Conservation (phyloP, 2,797 vertebrate species). For the Arnoldichthys spilopterus region DNA sequence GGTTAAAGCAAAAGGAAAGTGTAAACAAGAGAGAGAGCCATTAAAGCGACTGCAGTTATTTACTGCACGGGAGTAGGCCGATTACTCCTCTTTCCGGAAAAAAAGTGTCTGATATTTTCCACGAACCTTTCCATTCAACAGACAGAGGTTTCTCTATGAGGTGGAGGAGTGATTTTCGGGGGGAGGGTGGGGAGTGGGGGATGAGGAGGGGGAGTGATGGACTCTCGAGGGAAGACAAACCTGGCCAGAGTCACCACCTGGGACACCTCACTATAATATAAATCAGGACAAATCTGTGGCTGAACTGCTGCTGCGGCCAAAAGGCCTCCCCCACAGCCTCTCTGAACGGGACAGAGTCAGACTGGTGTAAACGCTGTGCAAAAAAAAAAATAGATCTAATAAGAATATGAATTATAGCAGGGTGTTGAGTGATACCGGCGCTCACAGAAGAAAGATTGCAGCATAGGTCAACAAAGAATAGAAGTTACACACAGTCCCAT, state of each 20-base stretch:
- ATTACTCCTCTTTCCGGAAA: constrained; percentile 52
- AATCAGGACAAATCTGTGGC: constrained; percentile 13
- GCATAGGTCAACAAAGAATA: not conserved
- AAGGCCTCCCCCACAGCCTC: constrained; percentile 32
- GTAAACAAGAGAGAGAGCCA: not conserved
- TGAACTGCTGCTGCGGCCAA: not conserved
- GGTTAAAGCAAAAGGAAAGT: not conserved
- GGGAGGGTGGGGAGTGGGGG: not conserved
- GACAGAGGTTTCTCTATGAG: constrained; percentile 61
- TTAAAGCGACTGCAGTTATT: constrained; percentile 40
- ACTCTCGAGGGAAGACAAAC: constrained; percentile 58
- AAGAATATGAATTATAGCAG: not conserved
- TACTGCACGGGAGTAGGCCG: constrained; percentile 36
- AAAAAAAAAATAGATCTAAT: not conserved
- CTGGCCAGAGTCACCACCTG: constrained; percentile 65
- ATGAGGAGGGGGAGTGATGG: constrained; percentile 54
- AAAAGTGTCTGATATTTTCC: constrained; percentile 58
- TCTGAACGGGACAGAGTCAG: constrained; percentile 1
- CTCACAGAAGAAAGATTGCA: not conserved
- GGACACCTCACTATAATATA: constrained; percentile 55
- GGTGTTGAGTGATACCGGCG: not conserved
- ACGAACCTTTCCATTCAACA: constrained; percentile 57
- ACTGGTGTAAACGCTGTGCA: not conserved
- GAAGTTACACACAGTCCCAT: not conserved
- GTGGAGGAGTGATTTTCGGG: constrained; percentile 42